Evolutionary conservation across 2,888 invertebrate genomes (phyloP).

Genomic region (Beris chalybata): DNA sequence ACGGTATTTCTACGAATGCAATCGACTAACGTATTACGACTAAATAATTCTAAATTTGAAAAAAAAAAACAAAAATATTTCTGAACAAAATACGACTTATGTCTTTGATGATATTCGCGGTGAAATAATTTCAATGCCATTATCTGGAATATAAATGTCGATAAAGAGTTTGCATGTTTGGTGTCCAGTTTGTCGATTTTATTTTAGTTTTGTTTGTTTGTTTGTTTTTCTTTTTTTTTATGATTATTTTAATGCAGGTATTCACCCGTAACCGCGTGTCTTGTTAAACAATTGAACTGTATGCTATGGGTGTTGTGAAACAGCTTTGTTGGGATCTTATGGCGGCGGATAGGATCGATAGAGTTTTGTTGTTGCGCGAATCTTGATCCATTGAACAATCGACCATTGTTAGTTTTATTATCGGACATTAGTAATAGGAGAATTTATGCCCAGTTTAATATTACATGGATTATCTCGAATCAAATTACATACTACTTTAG

Average conservation of each 20-base stretch:
- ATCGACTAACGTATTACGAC: no score
- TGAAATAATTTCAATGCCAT: no score
- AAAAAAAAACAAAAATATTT: no score
- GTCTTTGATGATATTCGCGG: no score
- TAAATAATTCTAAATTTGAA: no score
- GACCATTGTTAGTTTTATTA: conserved; percentile 27
- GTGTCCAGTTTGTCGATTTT: no score
- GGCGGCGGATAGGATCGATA: conserved; percentile 15
- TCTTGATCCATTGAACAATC: conserved; percentile 26
- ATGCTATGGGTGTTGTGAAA: not conserved
- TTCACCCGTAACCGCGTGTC: not conserved
- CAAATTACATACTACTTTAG: conserved; percentile 10
- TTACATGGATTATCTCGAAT: conserved; percentile 7
- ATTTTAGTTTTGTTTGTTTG: no score
- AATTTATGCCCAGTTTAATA: conserved; percentile 1
- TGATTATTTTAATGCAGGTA: not conserved
- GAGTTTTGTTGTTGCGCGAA: not conserved
- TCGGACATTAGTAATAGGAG: conserved; percentile 22
- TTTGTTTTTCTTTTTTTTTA: not conserved
- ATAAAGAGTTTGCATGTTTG: no score
- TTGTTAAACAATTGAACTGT: conserved; percentile 14
- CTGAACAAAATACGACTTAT: no score
- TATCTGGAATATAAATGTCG: no score
- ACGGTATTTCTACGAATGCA: no score
- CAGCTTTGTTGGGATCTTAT: not conserved